phyloP scores from a whole-genome alignment of 2,113 vertebrate genomes.

The Saimiri boliviensis region DNA sequence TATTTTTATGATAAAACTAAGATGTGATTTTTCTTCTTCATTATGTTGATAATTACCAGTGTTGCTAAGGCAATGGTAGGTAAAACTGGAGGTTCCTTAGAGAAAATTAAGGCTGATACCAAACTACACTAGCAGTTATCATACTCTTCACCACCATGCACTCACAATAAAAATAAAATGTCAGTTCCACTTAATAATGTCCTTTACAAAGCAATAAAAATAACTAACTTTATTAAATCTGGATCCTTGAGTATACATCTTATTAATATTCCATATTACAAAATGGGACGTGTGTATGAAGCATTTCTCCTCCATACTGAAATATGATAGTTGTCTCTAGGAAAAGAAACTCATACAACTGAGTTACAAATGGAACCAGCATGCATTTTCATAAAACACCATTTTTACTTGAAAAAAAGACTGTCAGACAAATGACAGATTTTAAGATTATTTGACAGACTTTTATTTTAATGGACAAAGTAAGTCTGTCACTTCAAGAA shows the following conservation, averaged over 20 bases:
- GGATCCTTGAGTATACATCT: not conserved
- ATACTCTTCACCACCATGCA: not conserved
- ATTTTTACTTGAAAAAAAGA: constrained; percentile 20
- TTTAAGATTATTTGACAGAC: not conserved
- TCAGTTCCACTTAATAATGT: not conserved
- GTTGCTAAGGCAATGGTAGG: not conserved
- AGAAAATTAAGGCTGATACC: not conserved
- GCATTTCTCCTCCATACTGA: not conserved
- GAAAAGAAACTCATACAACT: not conserved
- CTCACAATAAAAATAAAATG: not conserved
- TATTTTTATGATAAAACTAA: constrained; percentile 31
- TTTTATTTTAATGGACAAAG: constrained; percentile 5
- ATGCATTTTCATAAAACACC: not conserved
- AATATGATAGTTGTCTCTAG: not conserved
- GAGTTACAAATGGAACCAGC: not conserved
- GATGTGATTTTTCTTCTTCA: constrained; percentile 11
- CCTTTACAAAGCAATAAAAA: not conserved
- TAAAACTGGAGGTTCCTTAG: not conserved
- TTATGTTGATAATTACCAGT: not conserved
- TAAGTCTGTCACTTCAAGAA: not conserved
- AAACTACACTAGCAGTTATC: not conserved
- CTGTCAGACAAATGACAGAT: not conserved
- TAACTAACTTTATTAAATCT: not conserved
- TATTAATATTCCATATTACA: not conserved
- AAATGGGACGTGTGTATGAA: not conserved